Evolutionary conservation across 2,888 invertebrate species (phyloP).

Genomic region (Leptura quadrifasciata): DNA sequence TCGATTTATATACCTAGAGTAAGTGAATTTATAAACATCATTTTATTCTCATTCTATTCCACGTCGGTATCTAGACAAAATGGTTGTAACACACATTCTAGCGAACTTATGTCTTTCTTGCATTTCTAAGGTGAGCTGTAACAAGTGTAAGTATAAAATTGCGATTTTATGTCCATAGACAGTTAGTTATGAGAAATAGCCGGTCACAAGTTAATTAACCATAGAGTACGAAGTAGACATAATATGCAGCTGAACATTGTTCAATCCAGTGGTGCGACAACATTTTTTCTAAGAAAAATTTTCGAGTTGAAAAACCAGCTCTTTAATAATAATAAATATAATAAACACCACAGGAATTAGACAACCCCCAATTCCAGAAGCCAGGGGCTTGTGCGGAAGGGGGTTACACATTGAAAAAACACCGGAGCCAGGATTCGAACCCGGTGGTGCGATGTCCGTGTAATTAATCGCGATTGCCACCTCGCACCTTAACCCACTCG

Average conservation of each 20-base stretch:
- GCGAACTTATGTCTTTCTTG: background rate
- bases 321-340: too few relatives aligned
- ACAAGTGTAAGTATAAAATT: conserved; percentile 12
- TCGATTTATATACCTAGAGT: too few relatives aligned
- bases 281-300: background rate
- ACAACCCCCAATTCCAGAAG: too few relatives aligned
- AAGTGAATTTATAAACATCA: too few relatives aligned
- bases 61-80: background rate
- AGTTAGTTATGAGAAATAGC: conserved; percentile 24
- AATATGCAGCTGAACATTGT: conserved; percentile 4
- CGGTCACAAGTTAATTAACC: conserved; percentile 20
- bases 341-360: too few relatives aligned
- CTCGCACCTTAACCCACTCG: too few relatives aligned
- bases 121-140: background rate
- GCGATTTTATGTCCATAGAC: conserved; percentile 15
- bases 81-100: background rate
- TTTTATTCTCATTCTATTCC: background rate
- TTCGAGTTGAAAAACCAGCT: too few relatives aligned
- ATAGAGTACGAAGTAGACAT: conserved; percentile 10
- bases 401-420: too few relatives aligned
- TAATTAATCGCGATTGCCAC: too few relatives aligned
- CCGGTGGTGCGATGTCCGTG: too few relatives aligned
- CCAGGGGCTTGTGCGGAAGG: too few relatives aligned
- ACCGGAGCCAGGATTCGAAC: too few relatives aligned
- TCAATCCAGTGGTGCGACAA: background rate